A percentile compares a stretch with the other conserved stretches of the same genome.
Conservation (phyloP, 2,113 vertebrate species). For the Entomyzon cyanotis region DNA sequence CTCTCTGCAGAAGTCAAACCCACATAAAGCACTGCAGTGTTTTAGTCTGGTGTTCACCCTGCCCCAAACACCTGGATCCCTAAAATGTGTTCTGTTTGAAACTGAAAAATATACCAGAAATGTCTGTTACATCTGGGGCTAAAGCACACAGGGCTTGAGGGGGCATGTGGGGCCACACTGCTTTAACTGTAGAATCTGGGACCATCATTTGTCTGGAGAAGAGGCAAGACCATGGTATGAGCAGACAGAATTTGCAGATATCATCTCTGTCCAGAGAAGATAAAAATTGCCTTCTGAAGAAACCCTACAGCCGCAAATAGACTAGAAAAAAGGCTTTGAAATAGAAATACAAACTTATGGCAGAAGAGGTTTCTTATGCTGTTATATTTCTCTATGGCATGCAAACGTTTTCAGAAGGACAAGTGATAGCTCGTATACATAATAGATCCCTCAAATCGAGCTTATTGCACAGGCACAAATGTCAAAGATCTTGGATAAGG, state of each 20-base stretch:
- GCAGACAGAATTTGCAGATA: neutral
- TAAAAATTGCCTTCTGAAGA: neutral
- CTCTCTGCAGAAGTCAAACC: neutral
- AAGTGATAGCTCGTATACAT: accelerated
- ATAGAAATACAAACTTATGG: neutral
- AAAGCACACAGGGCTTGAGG: neutral
- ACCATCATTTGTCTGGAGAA: neutral
- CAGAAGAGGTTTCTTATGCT: neutral
- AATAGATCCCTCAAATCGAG: neutral
- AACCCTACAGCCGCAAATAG: neutral
- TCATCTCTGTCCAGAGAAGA: neutral
- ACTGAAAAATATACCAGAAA: neutral
- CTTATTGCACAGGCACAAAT: neutral
- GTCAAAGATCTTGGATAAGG: neutral
- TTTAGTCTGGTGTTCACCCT: neutral
- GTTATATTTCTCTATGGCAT: neutral
- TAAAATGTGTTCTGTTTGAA: neutral
- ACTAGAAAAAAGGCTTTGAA: neutral
- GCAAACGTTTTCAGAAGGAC: neutral
- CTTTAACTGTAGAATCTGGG: neutral
- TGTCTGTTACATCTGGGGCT: neutral
- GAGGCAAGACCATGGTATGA: neutral
- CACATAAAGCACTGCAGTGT: neutral
- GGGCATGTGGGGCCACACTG: neutral
- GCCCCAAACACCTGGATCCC: no score